Base-by-base conservation (phyloP, 1,140 invertebrate genomes). In the Portunus trituberculatus region DNA sequence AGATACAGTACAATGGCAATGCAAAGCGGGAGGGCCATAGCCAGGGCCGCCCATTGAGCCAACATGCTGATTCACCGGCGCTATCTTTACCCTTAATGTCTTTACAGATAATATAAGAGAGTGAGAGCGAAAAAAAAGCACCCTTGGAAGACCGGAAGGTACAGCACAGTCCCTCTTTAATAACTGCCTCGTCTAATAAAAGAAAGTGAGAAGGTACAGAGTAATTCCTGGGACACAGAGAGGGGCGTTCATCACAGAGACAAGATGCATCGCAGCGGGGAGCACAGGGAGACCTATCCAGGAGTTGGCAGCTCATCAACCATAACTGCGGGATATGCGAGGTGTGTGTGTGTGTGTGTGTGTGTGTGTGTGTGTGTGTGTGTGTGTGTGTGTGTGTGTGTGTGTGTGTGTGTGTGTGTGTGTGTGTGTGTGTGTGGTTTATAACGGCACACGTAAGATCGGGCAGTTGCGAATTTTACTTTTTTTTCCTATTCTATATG, bases 291-390 rank as follows among this genome's bases (percentile, higher is more conserved):
- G 67, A 76, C 67, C 67, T 76, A 25, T 76, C 16, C 67, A n/a
- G n/a, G 67, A 76, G 25, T n/a, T n/a, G 67, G 67, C 67, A 76
- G 67, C 67, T 76, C 67, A 76, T 76, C 67, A 76, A 76, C 67
- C 67, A 25, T n/a, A 76, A n/a, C 67, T n/a, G 67, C 67, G 67
- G 67, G 67, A 59, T 59, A 20, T 59, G 52, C 52, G 28, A 20
- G 28, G 31, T 32, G 83, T 84, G 83, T 84, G 83, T 84, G 83
- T 84, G 83, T 84, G 83, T 84, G 83, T 84, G 83, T 84, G 83
- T 84, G 83, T 84, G 83, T 84, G 83, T 84, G 83, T 84, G 83
- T 84, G 83, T 84, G 83, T 84, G 83, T 84, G 83, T 84, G 83
- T 84, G 83, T 84, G 83, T 84, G 83, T 84, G 83, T 84, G 16